These are phyloP conservation scores for Microtus ochrogaster DNA, from an alignment of 2,113 vertebrate genomes.

Conservation along the genomic window DNA sequence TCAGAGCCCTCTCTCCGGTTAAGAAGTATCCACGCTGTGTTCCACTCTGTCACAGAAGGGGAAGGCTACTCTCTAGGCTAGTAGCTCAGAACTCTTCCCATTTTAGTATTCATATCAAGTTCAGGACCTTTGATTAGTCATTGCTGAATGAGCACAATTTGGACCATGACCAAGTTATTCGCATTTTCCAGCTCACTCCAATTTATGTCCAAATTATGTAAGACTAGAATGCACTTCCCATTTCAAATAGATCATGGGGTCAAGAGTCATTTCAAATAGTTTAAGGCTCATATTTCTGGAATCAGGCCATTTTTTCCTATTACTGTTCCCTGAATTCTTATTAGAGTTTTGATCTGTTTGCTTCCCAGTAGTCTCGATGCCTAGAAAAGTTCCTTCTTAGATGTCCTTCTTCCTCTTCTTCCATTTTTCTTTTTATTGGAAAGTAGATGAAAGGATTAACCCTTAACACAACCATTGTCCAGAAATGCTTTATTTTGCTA, in stretches of 20 bases:
- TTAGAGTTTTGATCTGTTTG: neutral
- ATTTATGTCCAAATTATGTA: neutral
- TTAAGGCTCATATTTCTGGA: neutral
- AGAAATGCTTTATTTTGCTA: neutral
- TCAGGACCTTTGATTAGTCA: neutral
- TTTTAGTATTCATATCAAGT: neutral
- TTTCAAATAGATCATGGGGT: neutral
- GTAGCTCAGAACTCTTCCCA: neutral
- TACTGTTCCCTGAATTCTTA: neutral
- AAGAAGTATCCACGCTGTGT: neutral
- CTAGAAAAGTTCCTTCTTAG: neutral
- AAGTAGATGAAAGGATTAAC: neutral
- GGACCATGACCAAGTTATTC: neutral
- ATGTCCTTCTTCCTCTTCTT: neutral
- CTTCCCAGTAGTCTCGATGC: neutral
- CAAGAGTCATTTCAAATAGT: neutral
- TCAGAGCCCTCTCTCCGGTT: neutral
- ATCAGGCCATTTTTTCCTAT: neutral
- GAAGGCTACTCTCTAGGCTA: neutral
- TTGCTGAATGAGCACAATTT: neutral
- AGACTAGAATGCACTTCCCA: neutral
- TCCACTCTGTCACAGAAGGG: neutral
- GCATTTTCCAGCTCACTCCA: neutral
- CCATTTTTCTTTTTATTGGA: neutral
- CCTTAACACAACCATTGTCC: neutral